These are phyloP conservation scores for Knipowitschia caucasica DNA, from an alignment of 2,797 vertebrate genomes.

Conservation along the genomic window DNA sequence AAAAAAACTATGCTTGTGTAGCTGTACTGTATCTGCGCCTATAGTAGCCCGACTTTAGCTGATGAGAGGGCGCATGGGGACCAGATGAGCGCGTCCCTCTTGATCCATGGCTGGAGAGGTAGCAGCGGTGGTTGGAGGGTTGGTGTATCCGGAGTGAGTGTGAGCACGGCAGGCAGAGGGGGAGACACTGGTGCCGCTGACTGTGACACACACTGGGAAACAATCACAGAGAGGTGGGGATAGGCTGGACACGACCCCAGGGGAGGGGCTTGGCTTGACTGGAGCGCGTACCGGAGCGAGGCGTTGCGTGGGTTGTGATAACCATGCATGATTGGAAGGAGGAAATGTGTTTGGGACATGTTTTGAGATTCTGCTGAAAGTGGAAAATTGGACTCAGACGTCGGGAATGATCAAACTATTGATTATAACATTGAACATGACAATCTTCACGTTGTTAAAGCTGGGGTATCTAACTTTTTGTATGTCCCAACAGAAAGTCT, in stretches of 20 bases:
- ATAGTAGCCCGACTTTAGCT: constrained; percentile 20
- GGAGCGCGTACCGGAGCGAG: neutral
- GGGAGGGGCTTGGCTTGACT: constrained; percentile 32
- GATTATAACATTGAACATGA: no score
- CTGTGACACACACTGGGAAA: constrained; percentile 11
- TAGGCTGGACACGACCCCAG: constrained; percentile 36
- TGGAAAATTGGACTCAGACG: no score
- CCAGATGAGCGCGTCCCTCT: constrained; percentile 15
- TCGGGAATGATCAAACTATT: no score
- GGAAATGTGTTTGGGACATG: neutral
- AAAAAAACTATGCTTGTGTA: neutral
- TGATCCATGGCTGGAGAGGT: constrained; percentile 52
- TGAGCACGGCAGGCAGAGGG: neutral
- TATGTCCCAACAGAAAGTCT: no score
- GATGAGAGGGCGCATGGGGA: constrained; percentile 30
- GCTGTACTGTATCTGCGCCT: neutral
- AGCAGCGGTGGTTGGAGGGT: constrained; percentile 11
- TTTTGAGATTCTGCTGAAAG: neutral
- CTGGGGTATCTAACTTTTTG: no score
- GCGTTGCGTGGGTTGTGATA: no score
- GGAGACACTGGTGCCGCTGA: constrained; percentile 17
- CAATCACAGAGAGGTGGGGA: neutral
- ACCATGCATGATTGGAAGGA: neutral
- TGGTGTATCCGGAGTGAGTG: constrained; percentile 11
- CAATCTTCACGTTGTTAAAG: no score